phyloP scores from a whole-genome alignment of 2,797 vertebrate genomes.

The Podarcis siculus region DNA sequence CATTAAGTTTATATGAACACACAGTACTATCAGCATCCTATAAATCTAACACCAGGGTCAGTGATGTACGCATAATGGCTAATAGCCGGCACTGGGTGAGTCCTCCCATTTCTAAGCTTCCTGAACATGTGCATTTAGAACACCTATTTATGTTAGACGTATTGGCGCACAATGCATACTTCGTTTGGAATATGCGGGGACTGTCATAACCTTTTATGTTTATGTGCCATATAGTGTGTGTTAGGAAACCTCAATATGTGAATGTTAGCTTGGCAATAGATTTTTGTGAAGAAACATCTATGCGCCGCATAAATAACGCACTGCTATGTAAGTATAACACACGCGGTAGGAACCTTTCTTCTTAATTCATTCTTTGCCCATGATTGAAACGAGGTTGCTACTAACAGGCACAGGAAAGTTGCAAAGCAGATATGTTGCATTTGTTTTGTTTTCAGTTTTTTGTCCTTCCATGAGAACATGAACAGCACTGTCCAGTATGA shows the following conservation, averaged over 20 bases:
- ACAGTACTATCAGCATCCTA: neutral
- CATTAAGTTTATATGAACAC: neutral
- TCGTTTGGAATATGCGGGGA: conserved; percentile 24
- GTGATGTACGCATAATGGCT: fast-evolving
- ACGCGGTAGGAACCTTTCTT: neutral
- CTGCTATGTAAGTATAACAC: neutral
- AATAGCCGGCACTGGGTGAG: neutral
- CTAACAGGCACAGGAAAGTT: conserved; percentile 19
- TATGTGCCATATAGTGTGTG: fast-evolving
- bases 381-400: conserved; percentile 30
- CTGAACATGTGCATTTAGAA: neutral
- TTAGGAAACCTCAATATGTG: neutral
- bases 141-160: neutral
- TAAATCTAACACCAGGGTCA: neutral
- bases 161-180: neutral
- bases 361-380: conserved; percentile 28
- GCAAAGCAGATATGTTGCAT: conserved; percentile 5
- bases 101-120: fast-evolving
- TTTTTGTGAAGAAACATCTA: conserved; percentile 34
- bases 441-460: neutral
- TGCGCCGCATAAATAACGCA: conserved; percentile 22
- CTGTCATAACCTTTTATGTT: neutral
- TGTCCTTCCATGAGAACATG: neutral
- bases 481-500: too few relatives aligned
- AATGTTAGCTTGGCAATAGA: neutral